Conservation (phyloP, 2,113 vertebrate species). For the Desmodus rotundus region DNA sequence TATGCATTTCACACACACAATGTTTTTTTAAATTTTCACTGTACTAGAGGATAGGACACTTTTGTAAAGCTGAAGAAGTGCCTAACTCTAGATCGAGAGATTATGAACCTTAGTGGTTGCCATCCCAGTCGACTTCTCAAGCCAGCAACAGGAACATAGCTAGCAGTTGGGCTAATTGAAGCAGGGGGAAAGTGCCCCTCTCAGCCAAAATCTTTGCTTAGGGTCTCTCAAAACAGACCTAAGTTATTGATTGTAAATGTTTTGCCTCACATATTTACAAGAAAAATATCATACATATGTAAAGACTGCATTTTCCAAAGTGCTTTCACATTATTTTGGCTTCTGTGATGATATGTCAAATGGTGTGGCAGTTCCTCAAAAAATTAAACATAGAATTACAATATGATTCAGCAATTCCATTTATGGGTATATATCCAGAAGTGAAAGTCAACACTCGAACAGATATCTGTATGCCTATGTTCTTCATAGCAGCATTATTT, state of each 20-base stretch:
- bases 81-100: background rate
- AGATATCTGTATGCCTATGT: background rate
- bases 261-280: background rate
- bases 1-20: background rate
- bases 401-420: background rate
- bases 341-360: background rate
- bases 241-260: background rate
- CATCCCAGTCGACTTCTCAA: background rate
- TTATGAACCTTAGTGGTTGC: background rate
- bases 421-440: background rate
- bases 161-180: background rate
- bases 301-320: slow-evolving; percentile 34
- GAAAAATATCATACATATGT: background rate
- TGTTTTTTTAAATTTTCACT: slow-evolving; percentile 22
- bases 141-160: background rate
- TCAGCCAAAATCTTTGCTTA: background rate
- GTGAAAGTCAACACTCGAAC: background rate
- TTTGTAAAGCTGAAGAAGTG: background rate
- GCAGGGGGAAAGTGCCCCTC: background rate
- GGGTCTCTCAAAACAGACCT: background rate
- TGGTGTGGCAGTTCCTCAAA: background rate
- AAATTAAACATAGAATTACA: background rate
- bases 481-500: background rate
- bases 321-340: slow-evolving; percentile 24
- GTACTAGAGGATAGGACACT: background rate